A percentile compares a stretch with the other conserved stretches of the same genome.
These are phyloP conservation scores for Stramonita haemastoma DNA, from an alignment of 2,888 invertebrate species.

Conservation along the genomic window DNA sequence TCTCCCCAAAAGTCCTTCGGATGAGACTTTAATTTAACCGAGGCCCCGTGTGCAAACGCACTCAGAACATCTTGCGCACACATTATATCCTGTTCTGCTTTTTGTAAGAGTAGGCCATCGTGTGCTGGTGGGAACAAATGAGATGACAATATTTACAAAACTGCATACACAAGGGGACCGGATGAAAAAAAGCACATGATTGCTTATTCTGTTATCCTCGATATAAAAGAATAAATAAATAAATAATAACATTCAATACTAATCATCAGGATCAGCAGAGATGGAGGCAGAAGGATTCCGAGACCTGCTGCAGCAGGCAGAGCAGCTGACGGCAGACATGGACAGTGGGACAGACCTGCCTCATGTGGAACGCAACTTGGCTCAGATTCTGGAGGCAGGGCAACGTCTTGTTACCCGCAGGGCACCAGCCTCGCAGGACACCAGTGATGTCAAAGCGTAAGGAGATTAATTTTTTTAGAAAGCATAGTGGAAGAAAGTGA, in stretches of 20 bases:
- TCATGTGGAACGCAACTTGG: conserved; percentile 89
- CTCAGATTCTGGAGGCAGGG: conserved; percentile 92
- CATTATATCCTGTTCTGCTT: too few species aligned
- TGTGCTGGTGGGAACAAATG: too few species aligned
- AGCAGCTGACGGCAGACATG: conserved; percentile 92
- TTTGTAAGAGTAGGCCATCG: too few species aligned
- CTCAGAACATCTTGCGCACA: too few species aligned
- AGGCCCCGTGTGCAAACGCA: too few species aligned
- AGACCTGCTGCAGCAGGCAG: conserved; percentile 92
- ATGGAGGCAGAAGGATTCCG: conserved; percentile 81
- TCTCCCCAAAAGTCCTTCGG: too few species aligned
- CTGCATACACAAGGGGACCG: too few species aligned
- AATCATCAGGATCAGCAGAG: neutral
- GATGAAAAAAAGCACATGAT: too few species aligned
- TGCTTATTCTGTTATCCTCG: too few species aligned
- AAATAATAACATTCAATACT: neutral
- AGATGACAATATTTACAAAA: too few species aligned
- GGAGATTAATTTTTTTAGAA: conserved; percentile 73
- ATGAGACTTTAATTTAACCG: too few species aligned
- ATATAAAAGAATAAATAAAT: neutral
- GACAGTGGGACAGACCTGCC: conserved; percentile 84
- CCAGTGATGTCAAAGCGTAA: conserved; percentile 93
- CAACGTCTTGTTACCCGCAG: conserved; percentile 87
- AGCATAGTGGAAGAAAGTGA: too few species aligned
- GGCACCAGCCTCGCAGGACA: conserved; percentile 84